A percentile compares a stretch with the other conserved stretches of the same genome.
These are phyloP conservation scores for Cyprinus carpio DNA, from an alignment of 2,113 vertebrate species.

Conservation along the genomic window DNA sequence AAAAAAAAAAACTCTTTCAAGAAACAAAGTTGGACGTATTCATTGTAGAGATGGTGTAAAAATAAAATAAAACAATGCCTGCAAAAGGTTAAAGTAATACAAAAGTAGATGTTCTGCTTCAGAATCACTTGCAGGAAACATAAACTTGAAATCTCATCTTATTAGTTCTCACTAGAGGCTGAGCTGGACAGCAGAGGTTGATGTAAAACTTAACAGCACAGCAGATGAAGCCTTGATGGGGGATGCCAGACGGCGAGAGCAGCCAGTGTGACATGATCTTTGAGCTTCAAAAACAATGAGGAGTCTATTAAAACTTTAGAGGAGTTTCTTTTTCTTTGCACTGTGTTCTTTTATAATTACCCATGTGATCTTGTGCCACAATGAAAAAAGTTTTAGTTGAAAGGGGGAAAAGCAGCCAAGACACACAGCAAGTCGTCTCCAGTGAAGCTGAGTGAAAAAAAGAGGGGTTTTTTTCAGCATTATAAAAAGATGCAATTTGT, in stretches of 20 bases:
- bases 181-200: constrained; percentile 29
- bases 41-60: background rate
- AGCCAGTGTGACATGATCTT: constrained; percentile 6
- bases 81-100: background rate
- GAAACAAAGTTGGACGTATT: background rate
- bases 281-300: constrained; percentile 44
- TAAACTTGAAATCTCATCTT: constrained; percentile 12
- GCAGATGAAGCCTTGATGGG: constrained; percentile 32
- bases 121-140: background rate
- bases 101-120: background rate
- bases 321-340: constrained; percentile 6
- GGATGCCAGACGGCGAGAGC: constrained; percentile 6
- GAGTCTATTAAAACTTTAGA: constrained; percentile 46
- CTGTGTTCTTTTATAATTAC: background rate
- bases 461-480: background rate
- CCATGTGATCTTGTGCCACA: constrained; percentile 34
- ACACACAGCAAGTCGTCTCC: constrained; percentile 33
- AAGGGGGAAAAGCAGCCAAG: constrained; percentile 6
- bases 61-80: background rate
- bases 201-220: constrained; percentile 34
- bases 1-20: background rate
- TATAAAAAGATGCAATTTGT: constrained; percentile 45
- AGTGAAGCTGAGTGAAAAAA: constrained; percentile 12
- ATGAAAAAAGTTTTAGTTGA: constrained; percentile 31
- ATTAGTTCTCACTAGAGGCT: constrained; percentile 5